Evolutionary conservation across 2,113 vertebrate species (phyloP).

Genomic region (Colius striatus): DNA sequence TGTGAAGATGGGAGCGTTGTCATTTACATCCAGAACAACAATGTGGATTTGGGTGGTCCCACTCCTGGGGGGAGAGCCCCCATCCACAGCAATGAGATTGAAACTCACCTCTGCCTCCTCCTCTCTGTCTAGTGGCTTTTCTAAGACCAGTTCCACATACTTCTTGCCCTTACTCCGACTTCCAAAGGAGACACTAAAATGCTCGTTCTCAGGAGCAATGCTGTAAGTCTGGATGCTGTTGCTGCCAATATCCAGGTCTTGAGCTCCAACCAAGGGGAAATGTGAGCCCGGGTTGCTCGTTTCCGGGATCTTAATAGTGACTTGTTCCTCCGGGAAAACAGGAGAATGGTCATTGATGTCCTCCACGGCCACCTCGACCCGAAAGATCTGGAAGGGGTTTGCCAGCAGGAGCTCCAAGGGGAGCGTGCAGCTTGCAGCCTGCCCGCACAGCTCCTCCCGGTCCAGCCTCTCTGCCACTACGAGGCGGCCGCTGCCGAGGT

Average conservation of each 20-base stretch:
- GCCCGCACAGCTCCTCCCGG: constrained; percentile 75
- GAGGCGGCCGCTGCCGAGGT: constrained; percentile 55
- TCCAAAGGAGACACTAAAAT: constrained; percentile 64
- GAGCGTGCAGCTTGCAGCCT: neutral
- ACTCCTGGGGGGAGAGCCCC: accelerated
- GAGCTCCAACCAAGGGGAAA: constrained; percentile 55
- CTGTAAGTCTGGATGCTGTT: constrained; percentile 74
- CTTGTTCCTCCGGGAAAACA: constrained; percentile 17
- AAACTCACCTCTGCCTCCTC: accelerated
- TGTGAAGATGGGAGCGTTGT: accelerated
- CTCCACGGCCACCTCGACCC: constrained; percentile 49
- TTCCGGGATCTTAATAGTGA: constrained; percentile 43
- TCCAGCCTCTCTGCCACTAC: constrained; percentile 70
- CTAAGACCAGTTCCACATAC: constrained; percentile 37
- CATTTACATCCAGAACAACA: accelerated
- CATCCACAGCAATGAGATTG: accelerated
- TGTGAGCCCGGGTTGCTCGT: neutral
- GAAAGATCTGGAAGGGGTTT: constrained; percentile 70
- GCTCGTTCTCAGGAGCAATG: constrained; percentile 26
- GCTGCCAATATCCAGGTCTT: constrained; percentile 61
- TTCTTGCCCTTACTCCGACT: neutral
- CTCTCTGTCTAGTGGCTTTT: neutral
- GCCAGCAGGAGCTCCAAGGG: constrained; percentile 77
- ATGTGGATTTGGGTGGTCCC: neutral
- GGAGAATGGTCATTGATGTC: constrained; percentile 76